Evolutionary conservation across 2,113 vertebrate species (phyloP).

Genomic region (Prochilodus magdalenae): DNA sequence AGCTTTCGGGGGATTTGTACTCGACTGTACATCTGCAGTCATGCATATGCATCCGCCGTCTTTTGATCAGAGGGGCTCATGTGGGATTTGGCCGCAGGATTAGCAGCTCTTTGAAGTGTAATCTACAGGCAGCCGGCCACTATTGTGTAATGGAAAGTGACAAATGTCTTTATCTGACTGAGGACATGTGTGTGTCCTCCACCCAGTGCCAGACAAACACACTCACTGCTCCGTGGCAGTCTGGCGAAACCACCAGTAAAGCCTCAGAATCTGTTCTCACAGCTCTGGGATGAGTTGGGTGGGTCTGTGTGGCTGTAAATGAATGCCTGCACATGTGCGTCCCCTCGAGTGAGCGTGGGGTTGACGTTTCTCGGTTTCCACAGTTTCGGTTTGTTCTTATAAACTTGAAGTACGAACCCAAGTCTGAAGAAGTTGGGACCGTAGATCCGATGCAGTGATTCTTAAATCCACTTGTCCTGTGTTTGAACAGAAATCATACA

Average conservation of each 20-base stretch:
- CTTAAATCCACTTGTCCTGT: too few species aligned
- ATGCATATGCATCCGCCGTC: conserved; percentile 11
- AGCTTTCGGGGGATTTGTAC: conserved; percentile 1
- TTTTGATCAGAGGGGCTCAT: conserved; percentile 29
- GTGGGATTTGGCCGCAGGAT: conserved; percentile 46
- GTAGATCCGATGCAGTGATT: too few species aligned
- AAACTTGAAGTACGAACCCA: too few species aligned
- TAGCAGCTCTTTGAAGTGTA: conserved; percentile 47
- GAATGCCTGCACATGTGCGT: background rate
- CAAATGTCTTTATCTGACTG: conserved; percentile 30
- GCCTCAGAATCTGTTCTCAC: conserved; percentile 5
- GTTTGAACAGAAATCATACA: too few species aligned
- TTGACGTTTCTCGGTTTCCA: background rate
- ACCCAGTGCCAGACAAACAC: background rate
- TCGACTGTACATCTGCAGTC: conserved; percentile 28
- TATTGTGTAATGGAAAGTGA: conserved; percentile 48
- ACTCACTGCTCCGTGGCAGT: background rate
- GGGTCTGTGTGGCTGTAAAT: conserved; percentile 16
- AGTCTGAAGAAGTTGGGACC: too few species aligned
- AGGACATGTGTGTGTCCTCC: conserved; percentile 32
- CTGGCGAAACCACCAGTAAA: conserved; percentile 6
- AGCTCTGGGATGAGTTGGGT: conserved; percentile 5
- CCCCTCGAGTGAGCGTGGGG: background rate
- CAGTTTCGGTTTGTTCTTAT: background rate
- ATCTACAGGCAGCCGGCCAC: conserved; percentile 26